phyloP scores from a whole-genome alignment of 2,888 invertebrate species.

The Pristionchus entomophagus region DNA sequence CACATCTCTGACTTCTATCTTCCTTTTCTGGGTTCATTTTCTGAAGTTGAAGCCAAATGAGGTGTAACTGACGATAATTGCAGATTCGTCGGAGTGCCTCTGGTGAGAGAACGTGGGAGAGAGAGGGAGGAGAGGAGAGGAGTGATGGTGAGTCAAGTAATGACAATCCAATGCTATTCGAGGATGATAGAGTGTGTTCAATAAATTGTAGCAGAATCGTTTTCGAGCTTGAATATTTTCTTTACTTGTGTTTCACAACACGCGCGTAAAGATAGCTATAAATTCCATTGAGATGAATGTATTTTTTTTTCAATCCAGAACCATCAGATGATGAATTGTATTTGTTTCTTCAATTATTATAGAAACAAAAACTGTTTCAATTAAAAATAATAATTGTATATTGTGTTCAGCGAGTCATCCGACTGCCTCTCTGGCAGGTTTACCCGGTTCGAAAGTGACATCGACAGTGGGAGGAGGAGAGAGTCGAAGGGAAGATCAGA shows the following conservation, averaged over 20 bases:
- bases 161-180: no score
- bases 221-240: no score
- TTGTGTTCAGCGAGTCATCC: neutral
- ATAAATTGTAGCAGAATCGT: neutral
- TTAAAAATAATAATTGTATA: no score
- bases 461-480: conserved; percentile 35
- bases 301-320: no score
- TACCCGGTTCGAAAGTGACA: conserved; percentile 23
- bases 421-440: neutral
- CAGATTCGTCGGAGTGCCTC: conserved; percentile 22
- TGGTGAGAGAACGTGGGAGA: neutral
- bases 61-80: neutral
- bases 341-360: no score
- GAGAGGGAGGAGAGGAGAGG: conserved; percentile 10
- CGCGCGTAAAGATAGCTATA: no score
- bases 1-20: no score
- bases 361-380: no score
- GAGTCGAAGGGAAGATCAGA: neutral
- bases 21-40: no score
- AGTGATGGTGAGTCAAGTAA: neutral
- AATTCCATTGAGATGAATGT: no score
- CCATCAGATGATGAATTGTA: no score
- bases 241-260: neutral
- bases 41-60: no score
- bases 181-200: neutral